A percentile compares a stretch with the other conserved stretches of the same genome.
Evolutionary conservation across 2,797 vertebrate species (phyloP).

Genomic region (Apodemus agrarius): DNA sequence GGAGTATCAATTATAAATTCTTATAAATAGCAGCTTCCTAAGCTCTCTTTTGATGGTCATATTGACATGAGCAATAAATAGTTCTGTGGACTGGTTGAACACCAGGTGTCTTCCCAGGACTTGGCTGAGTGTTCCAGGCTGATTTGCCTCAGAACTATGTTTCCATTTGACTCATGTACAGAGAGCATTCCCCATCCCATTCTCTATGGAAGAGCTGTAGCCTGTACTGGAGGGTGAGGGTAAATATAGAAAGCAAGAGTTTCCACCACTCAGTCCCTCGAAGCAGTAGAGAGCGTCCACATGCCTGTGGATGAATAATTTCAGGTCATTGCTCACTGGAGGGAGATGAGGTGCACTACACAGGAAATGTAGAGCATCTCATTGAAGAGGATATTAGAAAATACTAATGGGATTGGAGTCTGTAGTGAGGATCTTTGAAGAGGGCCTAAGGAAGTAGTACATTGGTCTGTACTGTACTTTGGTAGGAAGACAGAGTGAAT

Average conservation of each 20-base stretch:
- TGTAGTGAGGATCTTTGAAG: background rate
- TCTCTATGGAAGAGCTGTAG: background rate
- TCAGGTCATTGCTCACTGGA: background rate
- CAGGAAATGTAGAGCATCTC: background rate
- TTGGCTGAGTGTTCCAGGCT: background rate
- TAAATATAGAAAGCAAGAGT: accelerated
- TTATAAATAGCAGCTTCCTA: background rate
- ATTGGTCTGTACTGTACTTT: background rate
- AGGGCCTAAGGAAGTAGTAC: background rate
- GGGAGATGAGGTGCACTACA: background rate
- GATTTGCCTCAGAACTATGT: background rate
- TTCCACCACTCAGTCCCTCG: background rate
- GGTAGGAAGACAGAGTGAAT: background rate
- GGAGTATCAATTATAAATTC: background rate
- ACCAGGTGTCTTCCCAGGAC: background rate
- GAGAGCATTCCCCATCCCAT: background rate
- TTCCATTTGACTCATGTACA: background rate
- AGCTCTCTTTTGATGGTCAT: background rate
- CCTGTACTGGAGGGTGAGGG: background rate
- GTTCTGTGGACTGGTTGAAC: background rate
- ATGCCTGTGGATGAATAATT: background rate
- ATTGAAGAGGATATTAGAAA: background rate
- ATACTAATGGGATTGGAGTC: background rate
- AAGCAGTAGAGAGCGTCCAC: background rate
- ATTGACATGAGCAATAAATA: background rate